phyloP scores from a whole-genome alignment of 1,140 invertebrate genomes.

The Megalopta genalis region DNA sequence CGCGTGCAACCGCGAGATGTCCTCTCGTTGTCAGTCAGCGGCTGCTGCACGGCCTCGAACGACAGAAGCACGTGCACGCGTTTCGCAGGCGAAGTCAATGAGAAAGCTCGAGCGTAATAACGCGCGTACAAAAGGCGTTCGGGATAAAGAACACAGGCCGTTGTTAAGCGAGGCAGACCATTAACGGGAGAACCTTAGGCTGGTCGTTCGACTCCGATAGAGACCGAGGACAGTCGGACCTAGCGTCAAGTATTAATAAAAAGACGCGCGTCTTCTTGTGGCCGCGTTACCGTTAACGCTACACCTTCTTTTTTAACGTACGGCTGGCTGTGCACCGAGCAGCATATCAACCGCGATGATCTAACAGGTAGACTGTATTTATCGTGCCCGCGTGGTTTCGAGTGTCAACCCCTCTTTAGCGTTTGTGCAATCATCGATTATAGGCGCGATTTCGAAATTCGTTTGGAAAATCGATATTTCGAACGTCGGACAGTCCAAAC shows the following conservation, averaged over 20 bases:
- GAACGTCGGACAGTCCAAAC: no score
- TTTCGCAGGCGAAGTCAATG: conserved; percentile 11
- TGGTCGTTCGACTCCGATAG: neutral
- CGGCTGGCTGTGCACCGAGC: neutral
- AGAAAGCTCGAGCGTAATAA: conserved; percentile 11
- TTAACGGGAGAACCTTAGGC: conserved; percentile 14
- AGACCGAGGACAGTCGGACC: neutral
- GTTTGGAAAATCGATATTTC: no score
- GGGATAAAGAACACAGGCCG: conserved; percentile 12
- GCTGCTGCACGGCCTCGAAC: neutral
- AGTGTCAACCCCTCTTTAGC: neutral
- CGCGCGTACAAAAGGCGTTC: conserved; percentile 1
- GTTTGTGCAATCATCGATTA: neutral
- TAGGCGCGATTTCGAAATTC: no score
- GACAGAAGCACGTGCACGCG: neutral
- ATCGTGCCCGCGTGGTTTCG: neutral
- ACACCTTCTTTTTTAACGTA: neutral
- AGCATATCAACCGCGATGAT: neutral
- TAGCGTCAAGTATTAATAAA: conserved; percentile 18
- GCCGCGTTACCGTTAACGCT: conserved; percentile 6
- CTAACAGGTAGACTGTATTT: neutral
- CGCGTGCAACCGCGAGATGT: no score
- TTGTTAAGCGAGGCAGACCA: neutral
- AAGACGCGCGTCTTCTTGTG: neutral
- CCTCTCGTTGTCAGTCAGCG: neutral